phyloP scores from a whole-genome alignment of 1,140 invertebrate species.

The Diachasma alloeum region DNA sequence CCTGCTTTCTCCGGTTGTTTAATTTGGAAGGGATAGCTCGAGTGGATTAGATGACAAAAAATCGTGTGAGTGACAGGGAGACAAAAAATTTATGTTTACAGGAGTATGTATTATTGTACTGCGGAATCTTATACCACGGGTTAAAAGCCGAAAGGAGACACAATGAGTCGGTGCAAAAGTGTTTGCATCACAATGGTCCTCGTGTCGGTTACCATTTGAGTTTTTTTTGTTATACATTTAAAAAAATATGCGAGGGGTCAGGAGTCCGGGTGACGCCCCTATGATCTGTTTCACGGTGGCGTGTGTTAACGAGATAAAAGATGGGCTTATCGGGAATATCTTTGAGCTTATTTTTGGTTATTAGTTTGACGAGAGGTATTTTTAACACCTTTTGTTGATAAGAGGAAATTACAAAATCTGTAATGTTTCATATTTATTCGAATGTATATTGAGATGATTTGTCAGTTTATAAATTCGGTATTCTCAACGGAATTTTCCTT shows the following conservation, averaged over 20 bases:
- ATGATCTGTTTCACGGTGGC: constrained; percentile 33
- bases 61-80: not conserved
- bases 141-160: constrained; percentile 4
- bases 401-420: not conserved
- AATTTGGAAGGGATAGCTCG: not conserved
- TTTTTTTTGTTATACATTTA: constrained; percentile 25
- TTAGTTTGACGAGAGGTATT: not conserved
- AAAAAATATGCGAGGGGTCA: constrained; percentile 39
- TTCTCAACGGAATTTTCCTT: no score
- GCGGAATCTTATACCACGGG: constrained; percentile 15
- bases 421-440: no score
- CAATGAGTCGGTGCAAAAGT: constrained; percentile 1
- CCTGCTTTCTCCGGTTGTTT: not conserved
- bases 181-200: constrained; percentile 27
- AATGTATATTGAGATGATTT: no score
- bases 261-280: constrained; percentile 51
- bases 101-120: constrained; percentile 28
- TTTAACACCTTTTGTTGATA: not conserved
- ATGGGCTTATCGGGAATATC: not conserved
- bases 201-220: constrained; percentile 19
- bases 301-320: constrained; percentile 29
- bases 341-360: not conserved
- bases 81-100: constrained; percentile 31
- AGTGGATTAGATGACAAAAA: constrained; percentile 6
- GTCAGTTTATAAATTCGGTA: no score